phyloP scores from a whole-genome alignment of 1,140 invertebrate species.

The Zaprionus davidi region DNA sequence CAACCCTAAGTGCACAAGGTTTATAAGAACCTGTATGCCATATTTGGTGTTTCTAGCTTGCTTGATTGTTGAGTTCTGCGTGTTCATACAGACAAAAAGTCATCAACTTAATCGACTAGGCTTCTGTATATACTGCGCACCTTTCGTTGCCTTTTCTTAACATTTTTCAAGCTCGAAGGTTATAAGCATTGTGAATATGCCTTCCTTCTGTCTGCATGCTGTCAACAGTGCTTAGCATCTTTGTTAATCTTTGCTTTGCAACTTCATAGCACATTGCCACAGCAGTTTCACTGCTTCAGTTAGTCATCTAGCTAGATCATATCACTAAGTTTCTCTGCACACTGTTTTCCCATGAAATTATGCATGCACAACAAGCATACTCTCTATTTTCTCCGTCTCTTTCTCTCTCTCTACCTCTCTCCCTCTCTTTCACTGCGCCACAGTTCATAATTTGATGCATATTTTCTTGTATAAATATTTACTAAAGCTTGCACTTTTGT shows the following conservation, averaged over 20 bases:
- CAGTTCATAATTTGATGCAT: constrained; percentile 52
- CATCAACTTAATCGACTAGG: too few species aligned
- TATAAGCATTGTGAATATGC: too few species aligned
- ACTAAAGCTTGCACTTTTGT: constrained; percentile 66
- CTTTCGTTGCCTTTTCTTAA: too few species aligned
- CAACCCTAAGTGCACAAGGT: too few species aligned
- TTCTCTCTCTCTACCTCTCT: constrained; percentile 8
- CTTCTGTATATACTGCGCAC: too few species aligned
- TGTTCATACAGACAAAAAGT: too few species aligned
- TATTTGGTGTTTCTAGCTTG: too few species aligned
- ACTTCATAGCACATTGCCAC: not conserved
- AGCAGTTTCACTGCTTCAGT: not conserved
- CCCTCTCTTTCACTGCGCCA: not conserved
- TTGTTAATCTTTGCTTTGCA: not conserved
- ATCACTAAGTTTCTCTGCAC: not conserved
- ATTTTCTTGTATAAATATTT: constrained; percentile 74
- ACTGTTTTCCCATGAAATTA: constrained; percentile 24
- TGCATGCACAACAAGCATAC: constrained; percentile 30
- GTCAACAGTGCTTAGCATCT: not conserved
- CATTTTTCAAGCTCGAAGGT: too few species aligned
- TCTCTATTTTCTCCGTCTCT: not conserved
- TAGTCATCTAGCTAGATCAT: constrained; percentile 16
- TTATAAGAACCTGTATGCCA: too few species aligned
- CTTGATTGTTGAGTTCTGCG: too few species aligned
- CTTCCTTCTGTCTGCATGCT: too few species aligned